These are phyloP conservation scores for Leptopilina syphax DNA, from an alignment of 2,888 invertebrate genomes.

Conservation along the genomic window DNA sequence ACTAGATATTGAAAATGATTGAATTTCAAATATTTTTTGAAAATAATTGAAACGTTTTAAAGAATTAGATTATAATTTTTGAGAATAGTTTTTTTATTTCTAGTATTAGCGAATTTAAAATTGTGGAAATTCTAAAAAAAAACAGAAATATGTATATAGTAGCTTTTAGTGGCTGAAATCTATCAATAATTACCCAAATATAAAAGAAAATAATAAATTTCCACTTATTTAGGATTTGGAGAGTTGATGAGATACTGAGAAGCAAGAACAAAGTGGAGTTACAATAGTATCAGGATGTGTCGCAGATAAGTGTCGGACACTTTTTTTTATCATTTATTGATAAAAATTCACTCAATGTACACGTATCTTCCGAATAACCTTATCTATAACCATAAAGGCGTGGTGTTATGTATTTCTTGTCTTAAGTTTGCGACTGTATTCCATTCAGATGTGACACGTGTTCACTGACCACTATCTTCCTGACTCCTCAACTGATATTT, in stretches of 20 bases:
- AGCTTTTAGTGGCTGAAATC: no score
- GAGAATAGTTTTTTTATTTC: no score
- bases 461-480: constrained; percentile 24
- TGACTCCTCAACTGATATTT: not conserved
- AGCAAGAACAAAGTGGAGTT: constrained; percentile 54
- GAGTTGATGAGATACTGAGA: constrained; percentile 48
- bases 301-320: constrained; percentile 63
- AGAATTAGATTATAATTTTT: no score
- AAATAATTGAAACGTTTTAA: no score
- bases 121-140: no score
- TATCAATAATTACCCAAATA: no score
- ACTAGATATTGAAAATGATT: no score
- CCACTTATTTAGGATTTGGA: no score
- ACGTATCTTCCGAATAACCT: constrained; percentile 51
- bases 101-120: no score
- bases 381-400: constrained; percentile 56
- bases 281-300: constrained; percentile 72
- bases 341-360: constrained; percentile 65
- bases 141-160: no score
- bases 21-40: no score
- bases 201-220: no score
- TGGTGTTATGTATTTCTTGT: constrained; percentile 47
- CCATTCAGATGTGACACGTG: constrained; percentile 30
- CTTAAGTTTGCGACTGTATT: constrained; percentile 1
- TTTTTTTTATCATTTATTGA: constrained; percentile 65